phyloP scores from a whole-genome alignment of 2,888 invertebrate species.

The Aspidapion aeneum region DNA sequence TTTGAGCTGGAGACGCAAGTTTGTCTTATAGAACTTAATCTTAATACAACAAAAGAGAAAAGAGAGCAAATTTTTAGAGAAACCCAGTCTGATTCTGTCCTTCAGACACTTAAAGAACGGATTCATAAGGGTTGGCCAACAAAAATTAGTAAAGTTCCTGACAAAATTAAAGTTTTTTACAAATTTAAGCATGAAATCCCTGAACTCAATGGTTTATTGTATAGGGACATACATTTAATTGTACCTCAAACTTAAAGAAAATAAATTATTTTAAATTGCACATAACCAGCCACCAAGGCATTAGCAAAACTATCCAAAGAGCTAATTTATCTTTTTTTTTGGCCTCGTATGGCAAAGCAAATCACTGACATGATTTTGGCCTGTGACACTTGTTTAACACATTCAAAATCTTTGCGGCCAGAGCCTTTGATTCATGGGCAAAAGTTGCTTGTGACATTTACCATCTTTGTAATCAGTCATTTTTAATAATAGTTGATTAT shows the following conservation, averaged over 20 bases:
- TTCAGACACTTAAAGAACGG: conserved; percentile 15
- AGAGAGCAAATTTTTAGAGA: neutral
- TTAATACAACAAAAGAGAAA: neutral
- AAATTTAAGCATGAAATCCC: conserved; percentile 22
- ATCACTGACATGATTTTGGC: neutral
- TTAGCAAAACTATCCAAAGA: neutral
- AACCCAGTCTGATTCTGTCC: conserved; percentile 17
- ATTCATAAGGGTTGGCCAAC: conserved; percentile 25
- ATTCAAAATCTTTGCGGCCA: neutral
- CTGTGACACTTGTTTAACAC: conserved; percentile 7
- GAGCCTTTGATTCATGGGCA: neutral
- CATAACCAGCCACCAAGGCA: neutral
- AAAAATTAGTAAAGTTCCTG: conserved; percentile 16
- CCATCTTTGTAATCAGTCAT: neutral
- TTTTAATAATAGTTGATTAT: conserved; percentile 1
- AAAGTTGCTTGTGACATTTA: neutral
- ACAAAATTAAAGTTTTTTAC: conserved; percentile 20
- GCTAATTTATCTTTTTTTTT: neutral
- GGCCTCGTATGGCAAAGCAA: neutral
- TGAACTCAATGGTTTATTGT: conserved; percentile 20
- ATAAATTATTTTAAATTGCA: neutral
- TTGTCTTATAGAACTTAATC: neutral
- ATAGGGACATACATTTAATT: conserved; percentile 20
- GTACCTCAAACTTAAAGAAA: conserved; percentile 15
- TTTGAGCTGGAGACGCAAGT: neutral